Evolutionary conservation across 2,113 vertebrate genomes (phyloP).

Genomic region (Ammodytes dubius): DNA sequence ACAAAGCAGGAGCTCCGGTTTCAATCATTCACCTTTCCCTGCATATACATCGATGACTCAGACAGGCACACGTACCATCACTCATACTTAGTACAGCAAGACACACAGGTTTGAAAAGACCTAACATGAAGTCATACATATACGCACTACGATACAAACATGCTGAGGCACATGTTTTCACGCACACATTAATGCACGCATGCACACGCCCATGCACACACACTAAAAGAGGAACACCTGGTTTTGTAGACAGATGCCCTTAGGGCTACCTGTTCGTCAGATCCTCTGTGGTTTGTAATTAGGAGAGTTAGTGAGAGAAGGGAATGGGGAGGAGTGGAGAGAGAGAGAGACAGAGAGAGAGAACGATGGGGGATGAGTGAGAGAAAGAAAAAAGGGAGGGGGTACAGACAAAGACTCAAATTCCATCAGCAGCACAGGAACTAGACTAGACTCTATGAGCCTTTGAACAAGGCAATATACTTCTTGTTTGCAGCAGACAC

Average conservation of each 20-base stretch:
- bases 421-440: constrained; percentile 67
- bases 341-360: background rate
- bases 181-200: constrained; percentile 21
- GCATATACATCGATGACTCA: constrained; percentile 5
- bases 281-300: constrained; percentile 83
- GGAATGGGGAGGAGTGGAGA: constrained; percentile 21
- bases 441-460: constrained; percentile 67
- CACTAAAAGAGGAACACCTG: constrained; percentile 78
- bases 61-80: background rate
- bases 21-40: background rate
- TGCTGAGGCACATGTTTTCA: constrained; percentile 45
- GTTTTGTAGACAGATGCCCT: constrained; percentile 77
- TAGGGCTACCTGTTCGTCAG: constrained; percentile 81
- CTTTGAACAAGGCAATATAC: constrained; percentile 47
- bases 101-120: background rate
- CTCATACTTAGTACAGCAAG: background rate
- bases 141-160: constrained; percentile 2
- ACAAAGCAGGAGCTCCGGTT: constrained; percentile 7
- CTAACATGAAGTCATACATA: background rate
- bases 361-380: constrained; percentile 5
- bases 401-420: constrained; percentile 67
- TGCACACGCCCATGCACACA: background rate
- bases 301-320: constrained; percentile 67
- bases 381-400: constrained; percentile 7
- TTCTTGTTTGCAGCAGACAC: constrained; percentile 2